Evolutionary conservation across 2,797 vertebrate species (phyloP), one percentile per base, ranked within the genome.

Genomic region (Cyclopterus lumpus): DNA sequence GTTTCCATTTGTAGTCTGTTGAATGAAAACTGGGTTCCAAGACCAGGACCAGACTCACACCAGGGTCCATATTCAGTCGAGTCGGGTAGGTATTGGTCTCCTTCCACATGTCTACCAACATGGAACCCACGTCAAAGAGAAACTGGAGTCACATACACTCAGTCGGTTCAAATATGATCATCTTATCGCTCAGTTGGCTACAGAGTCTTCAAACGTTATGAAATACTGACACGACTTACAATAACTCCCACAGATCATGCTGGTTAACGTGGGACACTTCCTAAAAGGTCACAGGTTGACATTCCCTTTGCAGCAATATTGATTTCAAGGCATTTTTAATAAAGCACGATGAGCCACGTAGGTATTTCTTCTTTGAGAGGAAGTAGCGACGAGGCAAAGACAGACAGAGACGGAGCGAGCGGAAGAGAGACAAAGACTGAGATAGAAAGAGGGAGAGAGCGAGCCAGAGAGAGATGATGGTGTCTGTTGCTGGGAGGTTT

Each of bases 401-500:
- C 22, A n/a, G 46, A 68, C 48, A 59, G 26, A 58, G 24, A 46
- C 30, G 22, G 55, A 18, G 28, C 8, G 24, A 73, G 67, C 22
- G 42, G 12, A 67, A 38, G 24, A 46, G 20, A 59, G 67, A 40
- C 60, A 15, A 64, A 58, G 46, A 59, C 22, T 20, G 48, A 70
- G 55, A 71, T 26, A 59, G n/a, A 60, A 18, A 42, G 73, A 42
- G 73, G 69, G 36, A 67, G 36, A 65, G 70, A 77, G 73, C 28
- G 18, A 82, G 36, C 8, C 46, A 66, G 60, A 59, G 71, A 78
- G 80, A 73, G 75, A 67, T 73, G 84, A 73, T 69, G 82, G 73
- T 74, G 83, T 88, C 80, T 90, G 89, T 84, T 88, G 87, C 90
- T 89, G 82, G 71, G 84, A 89, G 90, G 67, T 75, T 88, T n/a